Base-by-base conservation (phyloP, 2,888 invertebrate species). In the Limnephilus lunatus region DNA sequence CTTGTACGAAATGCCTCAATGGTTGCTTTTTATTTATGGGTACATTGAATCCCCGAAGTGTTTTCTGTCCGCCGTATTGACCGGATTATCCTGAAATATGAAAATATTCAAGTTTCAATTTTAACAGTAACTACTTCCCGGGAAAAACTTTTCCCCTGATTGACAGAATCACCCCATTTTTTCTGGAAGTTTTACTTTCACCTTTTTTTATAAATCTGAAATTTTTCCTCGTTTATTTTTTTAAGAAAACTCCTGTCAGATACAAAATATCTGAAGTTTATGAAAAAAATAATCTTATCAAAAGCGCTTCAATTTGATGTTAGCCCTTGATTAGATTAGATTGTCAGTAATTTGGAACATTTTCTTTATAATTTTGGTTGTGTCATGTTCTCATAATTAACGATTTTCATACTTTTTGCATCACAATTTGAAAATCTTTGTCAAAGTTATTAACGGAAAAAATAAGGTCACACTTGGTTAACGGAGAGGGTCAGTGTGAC, bases 31-130 rank as follows among this genome's bases (percentile, higher is more conserved):
- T 68, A n/a, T 68, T 68, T 68, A 68, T n/a, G 68, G 68, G 25
- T 68, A 68, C 68, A n/a, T 68, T 68, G 85, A 53, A 85, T 90
- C 85, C 85, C 90, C 80, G 39, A 68, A 90, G 90, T 90, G 90
- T 90, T 86, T 83, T 85, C 90, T 90, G 90, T 25, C 85, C 85
- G 30, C 30, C 90, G 53, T 90, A 39, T 85, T 85, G 68, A 90
- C 85, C 80, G 48, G 90, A 90, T 90, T 90, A 90, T 53, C 81
- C 32, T 35, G 83, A 83, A 83, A 83, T 83, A 83, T 83, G 83
- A 83, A 83, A 83, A 83, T 83, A 83, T 83, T 83, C 32, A 83
- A 35, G 83, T 83, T 35, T 83, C 83, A 39, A 83, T 83, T 19
- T 83, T 68, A 19, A 83, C 25, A 83, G 35, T 83, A 83, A 83